These are phyloP conservation scores for Pelecanoides urinatrix DNA, from an alignment of 2,113 vertebrate species.

Conservation along the genomic window DNA sequence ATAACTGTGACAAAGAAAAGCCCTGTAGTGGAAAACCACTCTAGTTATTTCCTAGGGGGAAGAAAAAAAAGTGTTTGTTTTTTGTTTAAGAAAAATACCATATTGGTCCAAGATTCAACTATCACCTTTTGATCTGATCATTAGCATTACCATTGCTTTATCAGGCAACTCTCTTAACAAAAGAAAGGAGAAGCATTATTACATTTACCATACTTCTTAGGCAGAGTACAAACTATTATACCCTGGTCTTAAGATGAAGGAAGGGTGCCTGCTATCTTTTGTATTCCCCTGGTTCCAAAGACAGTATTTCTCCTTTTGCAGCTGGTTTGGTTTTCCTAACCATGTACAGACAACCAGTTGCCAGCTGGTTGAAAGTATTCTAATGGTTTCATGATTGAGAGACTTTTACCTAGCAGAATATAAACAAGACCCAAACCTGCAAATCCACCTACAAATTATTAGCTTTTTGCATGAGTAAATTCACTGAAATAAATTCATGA, in stretches of 20 bases:
- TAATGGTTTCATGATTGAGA: not conserved
- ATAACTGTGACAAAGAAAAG: not conserved
- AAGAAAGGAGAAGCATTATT: not conserved
- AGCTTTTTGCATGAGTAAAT: not conserved
- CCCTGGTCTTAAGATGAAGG: not conserved
- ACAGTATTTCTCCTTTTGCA: not conserved
- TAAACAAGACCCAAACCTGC: not conserved
- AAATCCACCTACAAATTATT: not conserved
- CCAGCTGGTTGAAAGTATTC: not conserved
- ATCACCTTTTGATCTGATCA: not conserved
- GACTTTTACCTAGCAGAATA: not conserved
- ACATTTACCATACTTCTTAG: not conserved
- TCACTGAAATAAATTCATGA: not conserved
- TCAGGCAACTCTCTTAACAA: not conserved
- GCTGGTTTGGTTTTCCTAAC: not conserved
- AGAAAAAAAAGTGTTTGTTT: not conserved
- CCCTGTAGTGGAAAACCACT: not conserved
- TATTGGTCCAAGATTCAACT: not conserved
- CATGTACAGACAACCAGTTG: not conserved
- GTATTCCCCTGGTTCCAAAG: not conserved
- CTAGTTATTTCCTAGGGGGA: not conserved
- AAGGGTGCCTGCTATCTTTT: not conserved
- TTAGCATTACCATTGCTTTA: not conserved
- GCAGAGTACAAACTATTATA: not conserved
- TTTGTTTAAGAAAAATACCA: not conserved